Percentiles rank a stretch among this genome's conserved stretches.
phyloP scores from a whole-genome alignment of 2,888 invertebrate genomes.

The Terebella lapidaria region DNA sequence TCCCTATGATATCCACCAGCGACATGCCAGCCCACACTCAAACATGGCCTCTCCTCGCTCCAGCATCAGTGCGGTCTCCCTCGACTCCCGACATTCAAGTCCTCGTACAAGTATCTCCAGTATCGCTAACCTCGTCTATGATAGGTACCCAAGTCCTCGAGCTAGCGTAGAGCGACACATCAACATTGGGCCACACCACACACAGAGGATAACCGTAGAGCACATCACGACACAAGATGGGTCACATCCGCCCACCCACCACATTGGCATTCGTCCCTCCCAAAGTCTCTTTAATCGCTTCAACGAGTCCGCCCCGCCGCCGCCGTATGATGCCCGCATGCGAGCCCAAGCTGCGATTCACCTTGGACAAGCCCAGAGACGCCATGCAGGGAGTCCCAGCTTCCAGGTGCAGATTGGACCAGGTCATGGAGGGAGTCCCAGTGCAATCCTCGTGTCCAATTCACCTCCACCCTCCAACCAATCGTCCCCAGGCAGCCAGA shows the following conservation, averaged over 20 bases:
- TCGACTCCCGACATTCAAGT: conserved; percentile 57
- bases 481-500: not conserved
- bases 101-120: conserved; percentile 47
- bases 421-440: not conserved
- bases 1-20: conserved; percentile 17
- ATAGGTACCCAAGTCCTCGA: conserved; percentile 53
- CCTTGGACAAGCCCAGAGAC: not conserved
- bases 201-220: conserved; percentile 8
- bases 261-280: not conserved
- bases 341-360: not conserved
- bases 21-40: conserved; percentile 20
- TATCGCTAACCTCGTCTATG: conserved; percentile 27
- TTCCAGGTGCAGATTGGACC: not conserved
- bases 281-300: conserved; percentile 22
- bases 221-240: not conserved
- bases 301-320: conserved; percentile 27
- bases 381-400: not conserved
- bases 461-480: not conserved
- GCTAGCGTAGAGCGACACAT: conserved; percentile 31
- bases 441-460: not conserved
- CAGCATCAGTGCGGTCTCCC: conserved; percentile 53
- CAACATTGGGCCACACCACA: not conserved
- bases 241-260: conserved; percentile 1
- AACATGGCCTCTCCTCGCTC: conserved; percentile 26
- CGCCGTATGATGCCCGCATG: conserved; percentile 22